phyloP scores from a whole-genome alignment of 2,113 vertebrate genomes.

The Natator depressus region DNA sequence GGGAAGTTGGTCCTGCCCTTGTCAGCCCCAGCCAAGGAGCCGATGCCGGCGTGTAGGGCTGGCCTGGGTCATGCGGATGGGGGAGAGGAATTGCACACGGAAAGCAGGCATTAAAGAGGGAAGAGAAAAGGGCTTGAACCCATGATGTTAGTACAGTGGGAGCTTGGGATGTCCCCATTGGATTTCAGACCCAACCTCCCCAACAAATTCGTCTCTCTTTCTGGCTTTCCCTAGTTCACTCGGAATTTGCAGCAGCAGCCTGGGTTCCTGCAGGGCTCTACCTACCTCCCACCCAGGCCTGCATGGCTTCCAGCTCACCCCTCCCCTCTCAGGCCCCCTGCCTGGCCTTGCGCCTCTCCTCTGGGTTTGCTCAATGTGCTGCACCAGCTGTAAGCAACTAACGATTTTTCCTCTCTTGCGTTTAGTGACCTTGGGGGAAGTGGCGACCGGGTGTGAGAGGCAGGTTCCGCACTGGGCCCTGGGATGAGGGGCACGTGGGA shows the following conservation, averaged over 20 bases:
- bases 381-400: not conserved
- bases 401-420: not conserved
- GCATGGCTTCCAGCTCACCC: no score
- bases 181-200: not conserved
- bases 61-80: not conserved
- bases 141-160: not conserved
- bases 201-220: no score
- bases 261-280: no score
- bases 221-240: no score
- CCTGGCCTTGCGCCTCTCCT: not conserved
- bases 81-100: not conserved
- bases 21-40: not conserved
- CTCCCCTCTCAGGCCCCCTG: no score
- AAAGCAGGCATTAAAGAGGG: not conserved
- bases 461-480: not conserved
- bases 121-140: not conserved
- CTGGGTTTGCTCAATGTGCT: not conserved
- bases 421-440: not conserved
- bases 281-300: no score
- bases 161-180: not conserved
- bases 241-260: no score
- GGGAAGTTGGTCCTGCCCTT: not conserved
- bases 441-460: not conserved
- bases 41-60: not conserved
- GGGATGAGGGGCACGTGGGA: not conserved